Percentiles rank a stretch among this genome's conserved stretches.
These are phyloP conservation scores for Chloroceryle aenea DNA, from an alignment of 2,113 vertebrate genomes.

Conservation along the genomic window DNA sequence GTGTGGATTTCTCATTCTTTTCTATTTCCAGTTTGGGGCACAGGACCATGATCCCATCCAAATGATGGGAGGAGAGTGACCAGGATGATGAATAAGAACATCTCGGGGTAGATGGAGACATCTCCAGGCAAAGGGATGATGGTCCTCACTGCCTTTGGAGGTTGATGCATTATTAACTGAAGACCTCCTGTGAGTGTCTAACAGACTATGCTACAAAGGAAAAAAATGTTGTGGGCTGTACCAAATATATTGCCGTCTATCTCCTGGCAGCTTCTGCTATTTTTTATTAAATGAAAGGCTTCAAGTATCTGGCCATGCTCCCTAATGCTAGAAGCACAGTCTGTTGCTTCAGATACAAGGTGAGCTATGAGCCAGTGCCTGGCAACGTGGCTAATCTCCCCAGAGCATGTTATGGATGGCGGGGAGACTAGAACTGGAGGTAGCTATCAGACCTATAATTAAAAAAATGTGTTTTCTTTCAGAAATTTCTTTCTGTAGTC, in stretches of 20 bases:
- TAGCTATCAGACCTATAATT: constrained; percentile 49
- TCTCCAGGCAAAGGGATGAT: neutral
- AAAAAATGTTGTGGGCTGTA: neutral
- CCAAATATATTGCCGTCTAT: neutral
- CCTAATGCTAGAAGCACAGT: neutral
- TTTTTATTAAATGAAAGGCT: constrained; percentile 10
- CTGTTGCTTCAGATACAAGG: constrained; percentile 42
- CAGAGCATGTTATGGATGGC: neutral
- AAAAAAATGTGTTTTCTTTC: constrained; percentile 6
- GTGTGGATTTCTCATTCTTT: neutral
- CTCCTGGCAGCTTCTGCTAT: constrained; percentile 18
- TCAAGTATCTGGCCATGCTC: neutral
- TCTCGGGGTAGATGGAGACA: neutral
- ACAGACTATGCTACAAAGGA: neutral
- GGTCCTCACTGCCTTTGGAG: neutral
- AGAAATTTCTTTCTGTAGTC: neutral
- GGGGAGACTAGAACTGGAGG: neutral
- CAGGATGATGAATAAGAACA: neutral
- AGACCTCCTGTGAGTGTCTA: neutral
- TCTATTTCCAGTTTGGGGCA: neutral
- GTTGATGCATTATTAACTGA: neutral
- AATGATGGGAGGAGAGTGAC: neutral
- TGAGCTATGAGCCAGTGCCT: neutral
- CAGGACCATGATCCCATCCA: neutral
- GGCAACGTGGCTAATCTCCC: constrained; percentile 37